Base-by-base conservation (phyloP, 2,797 vertebrate species). In the Aplochiton taeniatus region DNA sequence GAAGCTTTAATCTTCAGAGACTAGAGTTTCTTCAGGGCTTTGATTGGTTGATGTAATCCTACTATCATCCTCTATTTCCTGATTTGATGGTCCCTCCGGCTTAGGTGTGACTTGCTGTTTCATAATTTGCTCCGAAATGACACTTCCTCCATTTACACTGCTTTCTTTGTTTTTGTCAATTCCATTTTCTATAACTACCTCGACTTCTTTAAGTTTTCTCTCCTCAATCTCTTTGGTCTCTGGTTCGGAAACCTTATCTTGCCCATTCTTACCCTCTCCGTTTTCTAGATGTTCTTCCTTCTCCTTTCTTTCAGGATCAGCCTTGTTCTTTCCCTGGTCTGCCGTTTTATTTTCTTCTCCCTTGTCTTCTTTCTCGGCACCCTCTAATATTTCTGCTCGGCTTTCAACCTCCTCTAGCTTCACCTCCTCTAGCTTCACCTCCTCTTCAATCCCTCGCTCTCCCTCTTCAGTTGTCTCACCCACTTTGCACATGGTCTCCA, bases 111-210 rank as follows among this genome's bases (percentile, higher is more conserved):
- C 66, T 63, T 59, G 73, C 50, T 0, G 11, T n/a, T 4, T 11
- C 18, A 20, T n/a, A 11, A 11, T 9, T 11, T 61, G 41, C 20
- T 41, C 31, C 0, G 31, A 41, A n/a, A n/a, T n/a, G 10, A 18
- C 18, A 49, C 20, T 10, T 18, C 70, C 72, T n/a, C 66, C 53
- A 0, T 50, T 68, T 53, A 76, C 62, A 9, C 75, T 66, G 59
- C 63, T 67, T 66, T 83, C 83, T 19, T 83, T 78, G 0, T 87
- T 76, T 0, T 63, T 79, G 61, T 81, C 81, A 1, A 87, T 57
- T 20, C 86, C 84, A 9, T 90, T 90, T 70, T 87, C 60, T 65
- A 81, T 59, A 42, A 61, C 78, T 1, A 57, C 72, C 9, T 69
- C 63, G 6, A 51, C 82, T 19, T 68, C 73, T 0, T 54, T 73